Evolutionary conservation across 2,113 vertebrate genomes (phyloP), one percentile per base, ranked within the genome.

Genomic region (Gymnorhina tibicen): DNA sequence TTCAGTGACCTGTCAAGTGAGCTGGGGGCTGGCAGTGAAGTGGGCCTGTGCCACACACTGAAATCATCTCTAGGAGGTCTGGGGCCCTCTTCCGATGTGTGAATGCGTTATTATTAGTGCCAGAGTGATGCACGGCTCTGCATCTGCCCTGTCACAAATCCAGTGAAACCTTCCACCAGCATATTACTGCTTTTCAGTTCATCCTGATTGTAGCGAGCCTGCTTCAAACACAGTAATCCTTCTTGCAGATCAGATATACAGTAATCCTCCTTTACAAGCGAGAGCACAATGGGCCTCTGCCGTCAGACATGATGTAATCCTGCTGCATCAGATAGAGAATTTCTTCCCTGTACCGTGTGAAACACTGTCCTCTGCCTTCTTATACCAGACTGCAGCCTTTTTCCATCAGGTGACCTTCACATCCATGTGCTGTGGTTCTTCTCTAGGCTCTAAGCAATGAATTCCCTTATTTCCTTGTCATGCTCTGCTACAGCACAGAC

Each of bases 231-330:
- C 93, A 80, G 18, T 96, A 97, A 97, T 97, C 95, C 95, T 93
- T 88, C 87, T 73, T 83, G 85, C 86, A 91, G 93, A 96, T 97
- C 95, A 96, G 97, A 96, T 96, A 85, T 12, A 28, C 49, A 10
- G 86, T 97, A 97, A 97, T 97, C 96, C 94, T 95, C 80, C 93
- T 96, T 93, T 89, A 89, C 86, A 87, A 91, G 94, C 3, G 11
- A 58, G 87, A 96, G 89, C 84, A 95, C 97, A 96, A 93, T 89
- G 92, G 91, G 84, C 70, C 68, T 97, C 73, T 91, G 93, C 89
- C 66, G 3, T 95, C 90, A 96, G 95, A 94, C 92, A 53, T 95
- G 86, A 91, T 93, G 93, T 96, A 95, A 97, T 96, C 93, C 94
- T 80, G 70, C 82, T 74, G 87, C 91, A 92, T 91, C 93, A 83